Conservation (phyloP, 2,888 invertebrate genomes). For the Spisula solida region DNA sequence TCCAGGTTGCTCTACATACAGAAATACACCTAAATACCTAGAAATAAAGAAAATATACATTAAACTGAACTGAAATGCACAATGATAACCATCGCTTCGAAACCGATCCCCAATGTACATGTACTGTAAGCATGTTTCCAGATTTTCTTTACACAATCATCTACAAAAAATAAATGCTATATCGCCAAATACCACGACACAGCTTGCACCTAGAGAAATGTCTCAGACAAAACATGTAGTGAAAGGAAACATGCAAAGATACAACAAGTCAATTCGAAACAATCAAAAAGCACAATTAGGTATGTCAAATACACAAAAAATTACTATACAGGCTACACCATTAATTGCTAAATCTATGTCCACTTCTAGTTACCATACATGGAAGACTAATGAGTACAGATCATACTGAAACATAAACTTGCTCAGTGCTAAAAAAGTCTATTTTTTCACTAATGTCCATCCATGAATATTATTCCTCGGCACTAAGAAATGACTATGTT, state of each 20-base stretch:
- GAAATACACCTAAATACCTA: background rate
- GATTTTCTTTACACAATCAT: background rate
- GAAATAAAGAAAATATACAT: background rate
- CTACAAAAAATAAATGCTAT: background rate
- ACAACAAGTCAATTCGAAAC: background rate
- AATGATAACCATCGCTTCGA: background rate
- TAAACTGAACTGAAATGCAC: background rate
- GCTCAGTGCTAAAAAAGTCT: background rate
- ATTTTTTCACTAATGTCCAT: slow-evolving; percentile 14
- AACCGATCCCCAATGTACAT: background rate
- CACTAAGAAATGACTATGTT: background rate
- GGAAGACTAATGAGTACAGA: background rate
- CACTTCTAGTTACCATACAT: background rate
- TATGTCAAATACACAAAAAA: background rate
- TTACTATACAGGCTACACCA: background rate
- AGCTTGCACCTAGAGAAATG: background rate
- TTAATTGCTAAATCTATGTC: background rate
- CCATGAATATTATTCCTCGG: background rate
- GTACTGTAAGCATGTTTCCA: background rate
- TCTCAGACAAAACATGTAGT: background rate
- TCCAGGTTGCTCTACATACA: background rate
- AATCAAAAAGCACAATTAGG: background rate
- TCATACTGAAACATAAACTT: background rate
- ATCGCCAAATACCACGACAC: background rate
- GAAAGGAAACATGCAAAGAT: background rate